Conservation (phyloP, 2,797 vertebrate genomes). For the Hippoglossus hippoglossus region DNA sequence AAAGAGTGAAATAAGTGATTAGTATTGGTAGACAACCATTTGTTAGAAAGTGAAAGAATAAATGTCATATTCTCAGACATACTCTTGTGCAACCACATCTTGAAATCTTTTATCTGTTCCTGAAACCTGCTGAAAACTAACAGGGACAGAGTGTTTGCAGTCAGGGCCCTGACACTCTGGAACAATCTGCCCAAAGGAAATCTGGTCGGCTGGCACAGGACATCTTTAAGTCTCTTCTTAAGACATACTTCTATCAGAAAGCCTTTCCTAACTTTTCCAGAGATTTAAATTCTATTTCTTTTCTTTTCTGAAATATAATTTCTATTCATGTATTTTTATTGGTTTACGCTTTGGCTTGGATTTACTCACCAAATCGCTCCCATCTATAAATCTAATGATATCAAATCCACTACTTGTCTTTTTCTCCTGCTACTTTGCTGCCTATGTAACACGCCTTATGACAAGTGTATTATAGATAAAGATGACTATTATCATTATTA, state of each 20-base stretch:
- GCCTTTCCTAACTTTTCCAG: not conserved
- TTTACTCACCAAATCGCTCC: no score
- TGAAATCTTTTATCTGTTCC: not conserved
- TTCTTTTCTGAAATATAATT: not conserved
- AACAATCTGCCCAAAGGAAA: not conserved
- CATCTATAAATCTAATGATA: no score
- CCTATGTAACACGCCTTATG: no score
- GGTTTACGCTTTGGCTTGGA: no score
- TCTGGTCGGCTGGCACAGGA: not conserved
- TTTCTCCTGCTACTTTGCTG: no score
- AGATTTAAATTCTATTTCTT: no score
- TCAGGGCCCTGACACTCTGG: not conserved
- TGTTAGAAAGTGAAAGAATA: not conserved
- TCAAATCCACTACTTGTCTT: no score
- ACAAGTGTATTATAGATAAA: no score
- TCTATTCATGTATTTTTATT: no score
- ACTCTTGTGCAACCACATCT: not conserved
- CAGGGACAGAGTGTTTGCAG: not conserved
- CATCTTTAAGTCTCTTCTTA: not conserved
- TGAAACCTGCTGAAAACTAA: not conserved
- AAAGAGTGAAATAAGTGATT: not conserved
- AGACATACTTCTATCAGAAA: not conserved
- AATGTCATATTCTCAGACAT: slow-evolving; percentile 1
- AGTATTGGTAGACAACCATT: not conserved
- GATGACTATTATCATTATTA: not conserved